Conservation (phyloP, 1,140 invertebrate genomes). For the Anastrepha ludens region DNA sequence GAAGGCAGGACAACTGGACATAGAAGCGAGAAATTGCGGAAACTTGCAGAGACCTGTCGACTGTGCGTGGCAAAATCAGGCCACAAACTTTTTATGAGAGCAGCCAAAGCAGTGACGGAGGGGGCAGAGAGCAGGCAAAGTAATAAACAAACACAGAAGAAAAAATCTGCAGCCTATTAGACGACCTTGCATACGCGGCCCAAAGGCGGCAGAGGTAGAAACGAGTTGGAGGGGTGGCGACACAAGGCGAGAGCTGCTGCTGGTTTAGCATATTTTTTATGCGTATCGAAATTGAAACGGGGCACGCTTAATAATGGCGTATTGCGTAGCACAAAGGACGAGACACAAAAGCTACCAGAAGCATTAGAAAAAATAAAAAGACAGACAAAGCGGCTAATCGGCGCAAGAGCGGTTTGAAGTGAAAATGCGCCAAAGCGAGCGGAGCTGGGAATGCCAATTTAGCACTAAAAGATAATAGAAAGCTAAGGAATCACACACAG, state of each 20-base stretch:
- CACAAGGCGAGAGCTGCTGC: neutral
- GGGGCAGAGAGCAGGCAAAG: neutral
- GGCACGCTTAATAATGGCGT: neutral
- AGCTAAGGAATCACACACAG: neutral
- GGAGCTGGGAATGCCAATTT: neutral
- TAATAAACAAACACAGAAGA: constrained; percentile 15
- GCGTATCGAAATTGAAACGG: constrained; percentile 9
- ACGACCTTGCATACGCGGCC: neutral
- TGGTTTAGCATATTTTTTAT: neutral
- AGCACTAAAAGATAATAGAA: neutral
- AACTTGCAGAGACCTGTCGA: no score
- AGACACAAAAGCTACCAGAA: neutral
- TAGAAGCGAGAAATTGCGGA: no score
- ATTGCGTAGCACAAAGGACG: constrained; percentile 14
- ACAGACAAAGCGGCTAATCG: neutral
- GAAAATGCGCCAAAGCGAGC: neutral
- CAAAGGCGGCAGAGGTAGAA: neutral
- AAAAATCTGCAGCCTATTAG: neutral
- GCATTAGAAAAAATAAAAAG: neutral
- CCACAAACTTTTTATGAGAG: constrained; percentile 6
- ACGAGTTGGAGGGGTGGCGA: neutral
- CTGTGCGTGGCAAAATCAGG: neutral
- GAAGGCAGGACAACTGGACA: neutral
- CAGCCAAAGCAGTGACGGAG: neutral
- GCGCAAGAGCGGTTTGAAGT: neutral